A percentile compares a stretch with the other conserved stretches of the same genome.
These are phyloP conservation scores for Champsocephalus esox DNA, from an alignment of 2,797 vertebrate species.

Conservation along the genomic window DNA sequence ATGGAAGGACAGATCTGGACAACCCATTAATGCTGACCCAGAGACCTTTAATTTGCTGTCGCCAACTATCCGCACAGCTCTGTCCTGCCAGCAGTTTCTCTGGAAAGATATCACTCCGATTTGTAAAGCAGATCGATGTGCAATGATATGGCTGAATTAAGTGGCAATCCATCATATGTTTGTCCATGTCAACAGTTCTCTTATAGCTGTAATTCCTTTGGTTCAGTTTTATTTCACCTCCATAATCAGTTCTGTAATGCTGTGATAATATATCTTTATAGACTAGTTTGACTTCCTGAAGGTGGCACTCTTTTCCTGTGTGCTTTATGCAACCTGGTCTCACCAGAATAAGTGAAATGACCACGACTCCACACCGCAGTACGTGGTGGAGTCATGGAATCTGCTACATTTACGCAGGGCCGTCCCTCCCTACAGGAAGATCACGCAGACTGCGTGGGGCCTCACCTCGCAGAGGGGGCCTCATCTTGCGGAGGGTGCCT, in stretches of 20 bases:
- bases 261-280: constrained; percentile 6
- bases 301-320: background rate
- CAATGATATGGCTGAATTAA: constrained; percentile 63
- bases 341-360: too few species aligned
- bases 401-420: too few species aligned
- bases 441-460: too few species aligned
- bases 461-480: too few species aligned
- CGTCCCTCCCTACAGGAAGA: too few species aligned
- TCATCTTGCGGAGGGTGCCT: too few species aligned
- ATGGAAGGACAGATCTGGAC: constrained; percentile 56
- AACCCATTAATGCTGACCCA: constrained; percentile 70
- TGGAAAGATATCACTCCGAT: constrained; percentile 49
- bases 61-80: constrained; percentile 58
- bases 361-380: too few species aligned
- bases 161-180: constrained; percentile 67
- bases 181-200: constrained; percentile 32
- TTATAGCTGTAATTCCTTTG: constrained; percentile 21
- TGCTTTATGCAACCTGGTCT: background rate
- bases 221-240: constrained; percentile 36
- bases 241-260: constrained; percentile 30
- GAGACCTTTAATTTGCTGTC: constrained; percentile 70
- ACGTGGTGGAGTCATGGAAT: too few species aligned
- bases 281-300: background rate
- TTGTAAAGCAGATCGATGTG: constrained; percentile 68
- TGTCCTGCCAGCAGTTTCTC: constrained; percentile 65